These are phyloP conservation scores for Operophtera brumata DNA, from an alignment of 2,888 invertebrate genomes.

Conservation along the genomic window DNA sequence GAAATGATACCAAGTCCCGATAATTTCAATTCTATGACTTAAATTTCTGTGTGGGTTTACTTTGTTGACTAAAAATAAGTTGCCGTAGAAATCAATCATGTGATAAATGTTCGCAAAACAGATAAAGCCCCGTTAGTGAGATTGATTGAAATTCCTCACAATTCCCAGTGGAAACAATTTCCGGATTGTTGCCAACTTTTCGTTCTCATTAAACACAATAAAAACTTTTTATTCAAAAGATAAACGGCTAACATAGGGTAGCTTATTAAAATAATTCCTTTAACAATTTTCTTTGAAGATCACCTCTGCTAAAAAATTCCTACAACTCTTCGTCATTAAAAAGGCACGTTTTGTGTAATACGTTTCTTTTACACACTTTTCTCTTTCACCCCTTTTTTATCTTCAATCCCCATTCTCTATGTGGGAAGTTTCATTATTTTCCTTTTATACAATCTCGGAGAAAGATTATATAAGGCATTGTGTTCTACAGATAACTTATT, in stretches of 20 bases:
- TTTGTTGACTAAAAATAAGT: background rate
- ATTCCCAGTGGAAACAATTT: constrained; percentile 37
- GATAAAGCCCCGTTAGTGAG: constrained; percentile 28
- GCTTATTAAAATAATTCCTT: constrained; percentile 42
- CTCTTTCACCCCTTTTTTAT: constrained; percentile 24
- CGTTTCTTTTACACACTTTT: constrained; percentile 37
- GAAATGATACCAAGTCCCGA: too few relatives aligned
- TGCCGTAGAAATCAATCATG: constrained; percentile 5
- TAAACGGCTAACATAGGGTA: constrained; percentile 32
- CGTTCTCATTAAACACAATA: constrained; percentile 32
- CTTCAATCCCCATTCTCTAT: constrained; percentile 26
- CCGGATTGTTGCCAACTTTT: constrained; percentile 36
- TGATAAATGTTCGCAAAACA: constrained; percentile 3
- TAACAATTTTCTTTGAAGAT: constrained; percentile 38
- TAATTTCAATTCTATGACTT: too few relatives aligned
- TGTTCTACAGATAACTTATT: constrained; percentile 44
- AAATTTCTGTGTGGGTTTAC: too few relatives aligned
- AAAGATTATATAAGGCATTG: constrained; percentile 47
- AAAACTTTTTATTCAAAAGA: constrained; percentile 32
- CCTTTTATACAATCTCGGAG: constrained; percentile 46
- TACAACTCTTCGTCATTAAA: constrained; percentile 31
- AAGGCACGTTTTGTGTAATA: constrained; percentile 37
- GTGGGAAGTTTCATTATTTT: constrained; percentile 48
- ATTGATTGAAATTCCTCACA: constrained; percentile 40
- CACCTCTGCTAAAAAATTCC: constrained; percentile 28